Percentiles rank a stretch among this genome's conserved stretches.
Evolutionary conservation across 2,888 invertebrate genomes (phyloP).

Genomic region (Hetaerina titia): DNA sequence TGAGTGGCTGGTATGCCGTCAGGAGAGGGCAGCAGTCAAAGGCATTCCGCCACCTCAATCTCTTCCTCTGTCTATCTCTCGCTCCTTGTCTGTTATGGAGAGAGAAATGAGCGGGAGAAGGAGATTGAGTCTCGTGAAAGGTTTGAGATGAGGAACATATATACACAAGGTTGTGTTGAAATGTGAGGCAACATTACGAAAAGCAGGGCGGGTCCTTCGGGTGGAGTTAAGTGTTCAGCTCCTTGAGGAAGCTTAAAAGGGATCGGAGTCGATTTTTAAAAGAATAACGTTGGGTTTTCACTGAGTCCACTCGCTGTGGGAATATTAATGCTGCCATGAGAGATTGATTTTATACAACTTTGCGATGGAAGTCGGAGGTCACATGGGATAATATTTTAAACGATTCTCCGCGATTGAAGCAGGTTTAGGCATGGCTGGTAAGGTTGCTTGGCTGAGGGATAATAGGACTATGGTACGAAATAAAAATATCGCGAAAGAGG

Average conservation of each 20-base stretch:
- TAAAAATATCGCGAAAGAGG: not conserved
- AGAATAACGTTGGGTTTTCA: no score
- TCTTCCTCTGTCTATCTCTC: not conserved
- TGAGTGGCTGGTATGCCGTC: slow-evolving; percentile 23
- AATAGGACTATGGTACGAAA: not conserved
- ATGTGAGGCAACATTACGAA: not conserved
- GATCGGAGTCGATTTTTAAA: no score
- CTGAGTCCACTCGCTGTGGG: not conserved
- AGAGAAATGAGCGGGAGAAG: not conserved
- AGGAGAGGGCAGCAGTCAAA: slow-evolving; percentile 12
- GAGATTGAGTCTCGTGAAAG: not conserved
- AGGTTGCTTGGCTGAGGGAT: not conserved
- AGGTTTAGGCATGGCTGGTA: not conserved
- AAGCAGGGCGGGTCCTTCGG: not conserved
- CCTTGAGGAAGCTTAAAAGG: no score
- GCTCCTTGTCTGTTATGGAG: not conserved
- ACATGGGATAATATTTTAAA: not conserved
- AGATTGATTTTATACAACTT: not conserved
- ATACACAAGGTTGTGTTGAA: not conserved
- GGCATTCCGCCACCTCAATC: not conserved
- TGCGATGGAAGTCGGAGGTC: not conserved
- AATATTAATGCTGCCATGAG: not conserved
- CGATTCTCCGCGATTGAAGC: not conserved
- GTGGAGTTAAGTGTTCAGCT: no score
- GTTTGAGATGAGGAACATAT: not conserved